Evolutionary conservation across 37 sponge, comb jelly and placozoan species (phyloP).

Genomic region (Spongilla lacustris): DNA sequence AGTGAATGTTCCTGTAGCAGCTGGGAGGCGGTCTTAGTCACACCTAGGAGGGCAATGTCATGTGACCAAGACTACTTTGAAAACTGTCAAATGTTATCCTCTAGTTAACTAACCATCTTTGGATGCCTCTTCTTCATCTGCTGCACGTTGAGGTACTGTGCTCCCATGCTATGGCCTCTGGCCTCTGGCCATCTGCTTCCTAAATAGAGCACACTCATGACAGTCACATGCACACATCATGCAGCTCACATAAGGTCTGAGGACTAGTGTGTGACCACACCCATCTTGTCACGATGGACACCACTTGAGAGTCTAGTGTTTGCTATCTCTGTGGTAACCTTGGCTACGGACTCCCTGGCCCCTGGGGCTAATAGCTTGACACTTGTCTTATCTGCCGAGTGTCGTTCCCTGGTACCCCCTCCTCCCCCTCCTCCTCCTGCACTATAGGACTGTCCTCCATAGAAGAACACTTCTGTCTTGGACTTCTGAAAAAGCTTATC

Average conservation of each 20-base stretch:
- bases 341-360: slow-evolving; percentile 18
- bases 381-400: neutral
- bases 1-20: slow-evolving; percentile 5
- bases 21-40: slow-evolving; percentile 6
- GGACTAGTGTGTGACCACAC: slow-evolving; percentile 24
- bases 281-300: neutral
- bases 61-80: too few relatives aligned
- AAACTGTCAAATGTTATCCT: too few relatives aligned
- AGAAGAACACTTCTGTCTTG: slow-evolving; percentile 34
- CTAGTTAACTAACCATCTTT: neutral
- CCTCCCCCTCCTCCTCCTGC: neutral
- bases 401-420: neutral
- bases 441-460: slow-evolving; percentile 31
- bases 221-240: neutral
- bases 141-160: slow-evolving; percentile 21
- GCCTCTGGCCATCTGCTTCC: slow-evolving; percentile 37
- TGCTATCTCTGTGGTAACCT: slow-evolving; percentile 5
- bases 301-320: too few relatives aligned
- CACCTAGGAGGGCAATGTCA: neutral
- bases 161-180: slow-evolving; percentile 51
- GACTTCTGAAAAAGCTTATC: slow-evolving; percentile 29
- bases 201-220: neutral
- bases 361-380: slow-evolving; percentile 60
- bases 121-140: neutral
- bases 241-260: slow-evolving; percentile 41